Evolutionary conservation across 1,140 invertebrate species (phyloP).

Genomic region (Bombus affinis): DNA sequence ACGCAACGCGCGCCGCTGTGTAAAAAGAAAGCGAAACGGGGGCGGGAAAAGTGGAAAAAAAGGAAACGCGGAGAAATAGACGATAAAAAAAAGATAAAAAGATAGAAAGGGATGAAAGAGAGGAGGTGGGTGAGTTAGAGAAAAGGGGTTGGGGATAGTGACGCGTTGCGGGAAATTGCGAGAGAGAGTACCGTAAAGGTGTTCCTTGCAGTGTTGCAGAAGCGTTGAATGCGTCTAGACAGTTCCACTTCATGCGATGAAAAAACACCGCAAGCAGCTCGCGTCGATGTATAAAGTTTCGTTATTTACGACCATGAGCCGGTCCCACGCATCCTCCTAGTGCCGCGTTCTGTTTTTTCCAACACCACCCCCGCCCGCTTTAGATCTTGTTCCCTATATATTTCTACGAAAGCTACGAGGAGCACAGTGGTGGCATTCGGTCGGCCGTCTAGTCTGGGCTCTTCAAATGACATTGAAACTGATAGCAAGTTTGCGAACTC

Average conservation of each 20-base stretch:
- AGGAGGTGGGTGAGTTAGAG: not conserved
- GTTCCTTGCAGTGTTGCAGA: slow-evolving; percentile 54
- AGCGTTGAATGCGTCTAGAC: slow-evolving; percentile 69
- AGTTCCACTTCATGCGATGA: slow-evolving; percentile 69
- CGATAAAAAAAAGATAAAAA: slow-evolving; percentile 16
- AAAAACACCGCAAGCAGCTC: slow-evolving; percentile 64
- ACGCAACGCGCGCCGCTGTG: not conserved
- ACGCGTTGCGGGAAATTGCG: slow-evolving; percentile 60
- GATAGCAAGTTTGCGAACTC: not conserved
- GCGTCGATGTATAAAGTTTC: slow-evolving; percentile 65
- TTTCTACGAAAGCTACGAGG: not conserved
- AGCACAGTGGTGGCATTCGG: not conserved
- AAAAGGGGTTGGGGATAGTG: not conserved
- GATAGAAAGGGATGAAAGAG: not conserved
- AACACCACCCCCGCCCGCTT: not conserved
- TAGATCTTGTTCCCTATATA: not conserved
- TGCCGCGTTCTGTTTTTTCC: slow-evolving; percentile 26
- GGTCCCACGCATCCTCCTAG: slow-evolving; percentile 43
- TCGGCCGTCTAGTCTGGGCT: no score
- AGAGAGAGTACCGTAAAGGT: slow-evolving; percentile 56
- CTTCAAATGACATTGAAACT: not conserved
- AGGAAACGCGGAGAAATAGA: slow-evolving; percentile 1
- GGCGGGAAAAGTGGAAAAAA: not conserved
- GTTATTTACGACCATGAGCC: slow-evolving; percentile 59
- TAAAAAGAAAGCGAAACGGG: not conserved